A percentile compares a stretch with the other conserved stretches of the same genome.
Evolutionary conservation across 1,140 invertebrate genomes (phyloP).

Genomic region (Triops cancriformis): DNA sequence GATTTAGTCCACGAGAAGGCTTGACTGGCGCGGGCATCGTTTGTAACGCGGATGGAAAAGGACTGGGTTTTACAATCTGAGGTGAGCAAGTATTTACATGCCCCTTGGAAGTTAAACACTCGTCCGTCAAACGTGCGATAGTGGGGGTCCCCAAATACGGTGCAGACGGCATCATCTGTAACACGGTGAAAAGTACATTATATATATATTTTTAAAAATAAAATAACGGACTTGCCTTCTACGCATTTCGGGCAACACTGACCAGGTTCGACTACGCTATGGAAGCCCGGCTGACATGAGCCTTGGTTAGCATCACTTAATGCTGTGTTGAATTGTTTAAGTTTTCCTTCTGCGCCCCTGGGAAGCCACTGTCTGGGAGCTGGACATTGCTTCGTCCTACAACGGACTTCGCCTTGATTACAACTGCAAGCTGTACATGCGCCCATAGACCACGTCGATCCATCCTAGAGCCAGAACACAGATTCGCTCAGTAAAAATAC

Average conservation of each 20-base stretch:
- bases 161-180: slow-evolving; percentile 72
- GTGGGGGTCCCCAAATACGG: slow-evolving; percentile 86
- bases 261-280: slow-evolving; percentile 56
- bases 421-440: slow-evolving; percentile 77
- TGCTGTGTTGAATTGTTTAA: neutral
- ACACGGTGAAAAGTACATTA: slow-evolving; percentile 33
- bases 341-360: neutral
- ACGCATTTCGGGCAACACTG: slow-evolving; percentile 80
- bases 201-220: neutral
- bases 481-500: neutral
- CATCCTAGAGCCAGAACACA: slow-evolving; percentile 50
- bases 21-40: slow-evolving; percentile 66
- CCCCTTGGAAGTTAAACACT: slow-evolving; percentile 81
- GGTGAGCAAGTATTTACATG: slow-evolving; percentile 79
- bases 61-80: slow-evolving; percentile 63
- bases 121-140: slow-evolving; percentile 88
- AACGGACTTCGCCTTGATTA: slow-evolving; percentile 64
- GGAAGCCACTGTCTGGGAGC: slow-evolving; percentile 29
- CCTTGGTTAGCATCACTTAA: slow-evolving; percentile 37
- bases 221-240: slow-evolving; percentile 50
- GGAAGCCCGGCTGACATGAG: slow-evolving; percentile 61
- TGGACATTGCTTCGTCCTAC: slow-evolving; percentile 65
- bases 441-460: slow-evolving; percentile 74
- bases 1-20: slow-evolving; percentile 80
- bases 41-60: slow-evolving; percentile 80